Evolutionary conservation across 2,888 invertebrate species (phyloP).

Genomic region (Synanthedon formicaeformis): DNA sequence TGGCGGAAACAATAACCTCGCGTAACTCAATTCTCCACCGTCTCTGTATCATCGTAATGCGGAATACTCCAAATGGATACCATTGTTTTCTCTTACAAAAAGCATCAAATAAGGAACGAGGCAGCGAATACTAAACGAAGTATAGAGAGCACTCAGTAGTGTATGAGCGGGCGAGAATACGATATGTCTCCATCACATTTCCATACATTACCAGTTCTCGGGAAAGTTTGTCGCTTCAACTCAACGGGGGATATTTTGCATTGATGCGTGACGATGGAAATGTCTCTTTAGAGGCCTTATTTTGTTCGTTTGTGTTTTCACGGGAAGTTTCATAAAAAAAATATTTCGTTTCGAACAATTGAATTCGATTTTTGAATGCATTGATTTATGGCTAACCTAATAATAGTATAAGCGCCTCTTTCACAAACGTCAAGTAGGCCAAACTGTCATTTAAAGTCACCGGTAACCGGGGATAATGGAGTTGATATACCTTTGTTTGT

Average conservation of each 20-base stretch:
- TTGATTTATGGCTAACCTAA: no score
- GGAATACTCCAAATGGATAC: slow-evolving; percentile 43
- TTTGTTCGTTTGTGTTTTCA: background rate
- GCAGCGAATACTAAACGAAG: slow-evolving; percentile 38
- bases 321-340: no score
- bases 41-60: slow-evolving; percentile 35
- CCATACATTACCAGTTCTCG: slow-evolving; percentile 35
- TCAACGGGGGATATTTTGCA: slow-evolving; percentile 35
- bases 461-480: no score
- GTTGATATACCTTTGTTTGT: no score
- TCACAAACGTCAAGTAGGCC: no score
- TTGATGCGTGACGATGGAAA: slow-evolving; percentile 37
- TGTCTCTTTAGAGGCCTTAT: slow-evolving; percentile 23
- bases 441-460: no score
- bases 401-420: no score
- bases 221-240: slow-evolving; percentile 22
- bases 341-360: no score
- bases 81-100: slow-evolving; percentile 51
- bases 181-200: slow-evolving; percentile 62
- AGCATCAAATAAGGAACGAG: slow-evolving; percentile 38
- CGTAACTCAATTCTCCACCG: slow-evolving; percentile 39
- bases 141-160: slow-evolving; percentile 36
- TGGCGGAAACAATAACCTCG: slow-evolving; percentile 6
- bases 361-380: no score
- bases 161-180: slow-evolving; percentile 36